Evolutionary conservation across 2,113 vertebrate genomes (phyloP), one percentile per base, ranked within the genome.

Genomic region (Mustelus asterias): DNA sequence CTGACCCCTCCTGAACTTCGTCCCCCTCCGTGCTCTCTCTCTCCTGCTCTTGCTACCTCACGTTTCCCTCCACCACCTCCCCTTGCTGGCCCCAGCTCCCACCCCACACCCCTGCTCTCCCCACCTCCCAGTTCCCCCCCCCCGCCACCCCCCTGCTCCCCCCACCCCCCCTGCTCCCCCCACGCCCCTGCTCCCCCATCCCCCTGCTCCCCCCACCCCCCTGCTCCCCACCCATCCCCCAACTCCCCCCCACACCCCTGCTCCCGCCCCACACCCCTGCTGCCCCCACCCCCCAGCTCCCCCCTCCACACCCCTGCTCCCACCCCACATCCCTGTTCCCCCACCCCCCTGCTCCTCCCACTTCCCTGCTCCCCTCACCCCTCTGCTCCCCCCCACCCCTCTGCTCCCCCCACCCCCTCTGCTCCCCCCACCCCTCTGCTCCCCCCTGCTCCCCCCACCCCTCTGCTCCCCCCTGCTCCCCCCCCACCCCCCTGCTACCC

Each of bases 121-220:
- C 10, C 16, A 1, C 14, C 4, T 4, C 4, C 37, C 3, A 8
- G 3, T 1, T 2, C 1, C n/a, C n/a, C 3, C 0, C 14, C 1
- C 48, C 48, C n/a, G n/a, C n/a, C 14, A 1, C 14, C 4, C 4
- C 4, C 37, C 3, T 29, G 3, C 11, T 2, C 1, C n/a, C n/a
- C 3, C 0, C 14, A 48, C 48, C 48, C 37, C 37, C 37, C 41
- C 2, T 13, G 3, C 14, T 37, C 80, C 20, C 14, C 18, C 0
- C 5, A 1, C 80, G 3, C 16, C 18, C 80, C 20, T 16, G 5
- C 2, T 4, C 37, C 7, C 41, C 16, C 41, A 2, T 1, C 0
- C 83, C 20, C 18, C 2, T 18, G 0, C 37, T 18, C 16, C 18
- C 7, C 78, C 0, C 10, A 2, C 3, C 10, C 6, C 37, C 41